These are phyloP conservation scores for Peromyscus maniculatus DNA, from an alignment of 2,113 vertebrate species.

Conservation along the genomic window DNA sequence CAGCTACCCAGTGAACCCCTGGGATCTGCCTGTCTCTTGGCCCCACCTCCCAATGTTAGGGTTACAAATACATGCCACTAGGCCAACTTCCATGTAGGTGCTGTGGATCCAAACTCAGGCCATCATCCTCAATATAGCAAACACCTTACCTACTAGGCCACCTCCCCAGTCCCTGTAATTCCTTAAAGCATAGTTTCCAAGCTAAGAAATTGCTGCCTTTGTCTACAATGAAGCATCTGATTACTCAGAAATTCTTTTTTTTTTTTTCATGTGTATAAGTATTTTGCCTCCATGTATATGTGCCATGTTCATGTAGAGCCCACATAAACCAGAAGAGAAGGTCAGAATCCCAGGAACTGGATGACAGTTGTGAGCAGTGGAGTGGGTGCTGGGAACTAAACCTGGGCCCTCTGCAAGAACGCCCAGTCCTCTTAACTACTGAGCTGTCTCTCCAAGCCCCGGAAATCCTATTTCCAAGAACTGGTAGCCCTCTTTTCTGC, in stretches of 20 bases:
- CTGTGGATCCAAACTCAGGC: background rate
- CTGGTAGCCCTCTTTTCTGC: background rate
- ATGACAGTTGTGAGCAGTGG: background rate
- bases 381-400: background rate
- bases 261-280: background rate
- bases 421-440: background rate
- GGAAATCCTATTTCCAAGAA: background rate
- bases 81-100: background rate
- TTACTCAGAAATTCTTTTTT: background rate
- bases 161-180: background rate
- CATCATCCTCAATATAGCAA: background rate
- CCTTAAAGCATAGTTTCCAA: background rate
- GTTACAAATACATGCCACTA: background rate
- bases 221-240: background rate
- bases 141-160: background rate
- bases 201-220: background rate
- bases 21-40: background rate
- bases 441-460: background rate
- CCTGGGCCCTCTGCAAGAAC: background rate
- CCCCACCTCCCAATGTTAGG: background rate
- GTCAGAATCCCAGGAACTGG: background rate
- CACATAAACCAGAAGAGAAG: background rate
- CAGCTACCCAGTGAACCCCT: background rate
- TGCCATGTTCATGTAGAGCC: background rate
- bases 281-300: background rate